Percentiles rank a stretch among this genome's conserved stretches.
Evolutionary conservation across 2,888 invertebrate genomes (phyloP).

Genomic region (Stenurella melanura): DNA sequence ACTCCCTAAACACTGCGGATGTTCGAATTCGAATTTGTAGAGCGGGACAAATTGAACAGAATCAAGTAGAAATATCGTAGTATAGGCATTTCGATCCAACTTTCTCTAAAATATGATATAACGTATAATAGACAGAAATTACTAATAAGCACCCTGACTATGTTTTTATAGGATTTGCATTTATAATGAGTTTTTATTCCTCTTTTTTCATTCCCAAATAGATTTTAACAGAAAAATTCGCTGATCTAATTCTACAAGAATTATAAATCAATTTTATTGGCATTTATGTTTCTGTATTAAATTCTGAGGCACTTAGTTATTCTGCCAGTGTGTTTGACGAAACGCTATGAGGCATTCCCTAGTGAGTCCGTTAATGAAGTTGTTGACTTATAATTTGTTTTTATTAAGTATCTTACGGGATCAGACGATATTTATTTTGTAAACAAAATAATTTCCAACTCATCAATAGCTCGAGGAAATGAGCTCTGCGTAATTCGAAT

Average conservation of each 20-base stretch:
- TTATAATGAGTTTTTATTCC: too few relatives aligned
- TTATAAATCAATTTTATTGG: not conserved
- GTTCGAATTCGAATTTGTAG: too few relatives aligned
- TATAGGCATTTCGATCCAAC: too few relatives aligned
- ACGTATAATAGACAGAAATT: too few relatives aligned
- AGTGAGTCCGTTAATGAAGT: not conserved
- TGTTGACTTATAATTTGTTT: slow-evolving; percentile 7
- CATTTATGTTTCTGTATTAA: slow-evolving; percentile 2
- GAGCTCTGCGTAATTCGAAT: not conserved
- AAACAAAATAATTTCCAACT: not conserved
- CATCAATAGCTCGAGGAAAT: not conserved
- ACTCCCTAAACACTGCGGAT: too few relatives aligned
- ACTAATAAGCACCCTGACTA: too few relatives aligned
- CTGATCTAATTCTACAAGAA: not conserved
- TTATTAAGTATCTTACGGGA: slow-evolving; percentile 7
- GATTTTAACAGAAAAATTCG: not conserved
- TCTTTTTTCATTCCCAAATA: too few relatives aligned
- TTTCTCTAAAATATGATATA: too few relatives aligned
- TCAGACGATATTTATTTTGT: not conserved
- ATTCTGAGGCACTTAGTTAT: not conserved
- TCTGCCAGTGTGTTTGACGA: not conserved
- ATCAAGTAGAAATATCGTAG: too few relatives aligned
- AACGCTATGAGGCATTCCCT: slow-evolving; percentile 3
- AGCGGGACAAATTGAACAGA: too few relatives aligned
- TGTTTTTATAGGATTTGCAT: too few relatives aligned